A percentile compares a stretch with the other conserved stretches of the same genome.
Conservation (phyloP, 1,140 invertebrate genomes). For the Lysiphlebus fabarum region DNA sequence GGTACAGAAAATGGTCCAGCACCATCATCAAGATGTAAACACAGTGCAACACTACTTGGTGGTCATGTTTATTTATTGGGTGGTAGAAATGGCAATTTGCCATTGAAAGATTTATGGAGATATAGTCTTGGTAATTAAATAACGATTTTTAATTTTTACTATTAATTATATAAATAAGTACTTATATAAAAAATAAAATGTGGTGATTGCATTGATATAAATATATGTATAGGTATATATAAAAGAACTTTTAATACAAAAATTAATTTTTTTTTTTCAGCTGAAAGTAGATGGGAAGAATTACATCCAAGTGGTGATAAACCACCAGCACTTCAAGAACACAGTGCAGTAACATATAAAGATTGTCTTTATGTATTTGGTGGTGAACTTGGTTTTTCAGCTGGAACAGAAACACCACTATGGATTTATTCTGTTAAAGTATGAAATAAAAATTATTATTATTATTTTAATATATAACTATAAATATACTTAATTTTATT, state of each 20-base stretch:
- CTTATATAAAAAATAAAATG: no score
- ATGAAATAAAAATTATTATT: slow-evolving; percentile 28
- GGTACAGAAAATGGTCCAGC: slow-evolving; percentile 59
- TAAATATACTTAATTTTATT: no score
- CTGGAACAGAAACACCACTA: slow-evolving; percentile 76
- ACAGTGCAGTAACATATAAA: slow-evolving; percentile 76
- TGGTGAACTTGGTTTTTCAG: slow-evolving; percentile 79
- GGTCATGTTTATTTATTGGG: slow-evolving; percentile 77
- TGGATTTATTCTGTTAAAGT: slow-evolving; percentile 85
- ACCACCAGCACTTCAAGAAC: slow-evolving; percentile 79
- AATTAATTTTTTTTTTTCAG: no score
- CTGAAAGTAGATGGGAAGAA: slow-evolving; percentile 67
- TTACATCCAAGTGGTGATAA: slow-evolving; percentile 67
- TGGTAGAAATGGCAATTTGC: slow-evolving; percentile 76
- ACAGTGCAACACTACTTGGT: slow-evolving; percentile 73
- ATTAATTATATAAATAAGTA: no score
- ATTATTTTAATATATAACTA: no score
- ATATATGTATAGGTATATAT: no score
- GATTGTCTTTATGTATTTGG: slow-evolving; percentile 82
- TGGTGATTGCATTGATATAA: no score
- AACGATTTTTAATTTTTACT: no score
- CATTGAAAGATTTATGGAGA: slow-evolving; percentile 81
- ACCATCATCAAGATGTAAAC: slow-evolving; percentile 71
- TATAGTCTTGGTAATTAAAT: slow-evolving; percentile 78
- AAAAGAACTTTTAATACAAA: no score